phyloP scores from a whole-genome alignment of 2,113 vertebrate species.

The Vanacampus margaritifer region DNA sequence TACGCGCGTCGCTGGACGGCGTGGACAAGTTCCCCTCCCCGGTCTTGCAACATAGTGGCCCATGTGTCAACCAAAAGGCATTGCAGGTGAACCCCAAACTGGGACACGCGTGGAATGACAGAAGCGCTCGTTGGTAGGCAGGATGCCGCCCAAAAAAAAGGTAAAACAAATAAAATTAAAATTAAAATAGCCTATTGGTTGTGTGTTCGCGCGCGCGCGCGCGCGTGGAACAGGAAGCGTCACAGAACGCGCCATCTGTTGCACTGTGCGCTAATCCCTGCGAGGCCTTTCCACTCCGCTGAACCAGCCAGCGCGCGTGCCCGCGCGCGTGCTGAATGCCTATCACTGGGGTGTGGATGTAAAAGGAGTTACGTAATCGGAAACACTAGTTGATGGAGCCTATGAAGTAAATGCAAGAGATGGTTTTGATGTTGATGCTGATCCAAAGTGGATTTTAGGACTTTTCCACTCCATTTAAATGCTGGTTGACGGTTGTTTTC shows the following conservation, averaged over 20 bases:
- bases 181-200: not conserved
- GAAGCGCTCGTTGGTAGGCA: constrained; percentile 16
- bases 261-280: constrained; percentile 68
- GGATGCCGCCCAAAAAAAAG: constrained; percentile 79
- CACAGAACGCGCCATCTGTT: constrained; percentile 71
- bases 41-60: not conserved
- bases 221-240: constrained; percentile 41
- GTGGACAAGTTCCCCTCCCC: not conserved
- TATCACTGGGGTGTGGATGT: constrained; percentile 23
- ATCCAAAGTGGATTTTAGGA: not conserved
- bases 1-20: not conserved
- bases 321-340: constrained; percentile 17
- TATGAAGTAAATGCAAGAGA: not conserved
- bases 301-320: constrained; percentile 10
- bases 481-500: not conserved
- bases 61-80: not conserved
- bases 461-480: not conserved
- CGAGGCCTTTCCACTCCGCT: constrained; percentile 60
- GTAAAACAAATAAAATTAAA: constrained; percentile 55
- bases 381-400: not conserved
- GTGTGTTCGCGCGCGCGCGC: not conserved
- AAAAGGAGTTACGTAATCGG: not conserved
- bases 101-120: constrained; percentile 36
- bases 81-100: constrained; percentile 41
- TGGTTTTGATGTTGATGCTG: not conserved